A percentile compares a stretch with the other conserved stretches of the same genome.
Evolutionary conservation across 2,113 vertebrate species (phyloP).

Genomic region (Lathamus discolor): DNA sequence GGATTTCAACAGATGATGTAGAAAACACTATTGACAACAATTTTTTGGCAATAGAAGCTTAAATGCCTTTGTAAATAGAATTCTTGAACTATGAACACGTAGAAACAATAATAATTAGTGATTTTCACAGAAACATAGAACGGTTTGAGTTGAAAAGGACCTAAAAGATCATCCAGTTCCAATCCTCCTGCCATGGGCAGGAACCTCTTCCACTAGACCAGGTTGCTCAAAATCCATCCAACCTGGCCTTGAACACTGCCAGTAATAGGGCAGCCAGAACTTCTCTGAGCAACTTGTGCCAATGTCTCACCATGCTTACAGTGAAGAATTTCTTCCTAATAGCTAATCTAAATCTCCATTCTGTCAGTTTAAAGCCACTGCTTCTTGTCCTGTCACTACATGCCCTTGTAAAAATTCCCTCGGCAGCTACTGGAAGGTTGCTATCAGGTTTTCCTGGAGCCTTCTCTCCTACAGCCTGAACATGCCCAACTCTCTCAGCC

Average conservation of each 20-base stretch:
- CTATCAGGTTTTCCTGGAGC: background rate
- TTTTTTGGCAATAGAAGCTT: background rate
- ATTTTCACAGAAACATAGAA: background rate
- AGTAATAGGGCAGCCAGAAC: background rate
- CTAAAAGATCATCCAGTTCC: background rate
- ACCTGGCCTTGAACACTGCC: background rate
- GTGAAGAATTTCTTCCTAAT: background rate
- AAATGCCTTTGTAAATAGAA: background rate
- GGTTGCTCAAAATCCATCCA: background rate
- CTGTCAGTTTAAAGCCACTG: background rate
- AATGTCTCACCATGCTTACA: background rate
- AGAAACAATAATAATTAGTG: background rate
- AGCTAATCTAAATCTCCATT: background rate
- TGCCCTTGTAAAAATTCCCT: background rate
- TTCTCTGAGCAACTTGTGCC: background rate
- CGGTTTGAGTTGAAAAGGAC: background rate
- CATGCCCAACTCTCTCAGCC: background rate
- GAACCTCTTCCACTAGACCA: background rate
- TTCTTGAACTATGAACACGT: background rate
- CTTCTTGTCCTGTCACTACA: background rate
- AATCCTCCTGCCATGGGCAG: background rate
- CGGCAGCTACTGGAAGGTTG: background rate
- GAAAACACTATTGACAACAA: background rate
- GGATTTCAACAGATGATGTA: background rate
- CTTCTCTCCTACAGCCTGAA: background rate